phyloP scores from a whole-genome alignment of 2,888 invertebrate genomes.

The Diogma glabrata region DNA sequence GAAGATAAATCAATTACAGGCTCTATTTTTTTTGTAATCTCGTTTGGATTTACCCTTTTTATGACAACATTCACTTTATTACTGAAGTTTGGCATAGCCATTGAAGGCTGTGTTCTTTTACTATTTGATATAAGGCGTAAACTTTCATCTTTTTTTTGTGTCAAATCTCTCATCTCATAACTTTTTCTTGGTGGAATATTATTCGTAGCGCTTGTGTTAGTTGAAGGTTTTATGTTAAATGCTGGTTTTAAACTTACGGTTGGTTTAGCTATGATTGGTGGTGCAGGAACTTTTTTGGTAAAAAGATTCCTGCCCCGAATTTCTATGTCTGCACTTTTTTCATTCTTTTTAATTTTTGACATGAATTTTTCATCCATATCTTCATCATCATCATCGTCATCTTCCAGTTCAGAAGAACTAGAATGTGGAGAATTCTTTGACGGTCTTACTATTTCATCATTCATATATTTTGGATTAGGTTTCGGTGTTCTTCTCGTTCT shows the following conservation, averaged over 20 bases:
- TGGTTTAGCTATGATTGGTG: neutral
- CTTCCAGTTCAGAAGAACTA: slow-evolving; percentile 9
- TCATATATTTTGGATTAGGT: slow-evolving; percentile 35
- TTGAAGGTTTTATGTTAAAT: neutral
- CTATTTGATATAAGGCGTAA: too few species aligned
- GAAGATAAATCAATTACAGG: too few species aligned
- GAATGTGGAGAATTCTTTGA: slow-evolving; percentile 6
- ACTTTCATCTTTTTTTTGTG: neutral
- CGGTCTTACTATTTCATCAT: slow-evolving; percentile 28
- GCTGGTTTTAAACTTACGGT: neutral
- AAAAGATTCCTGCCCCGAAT: neutral
- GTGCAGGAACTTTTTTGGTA: neutral
- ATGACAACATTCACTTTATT: neutral
- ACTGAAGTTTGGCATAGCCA: too few species aligned
- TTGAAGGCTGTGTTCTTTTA: neutral
- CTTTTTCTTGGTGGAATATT: neutral
- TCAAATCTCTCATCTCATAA: slow-evolving; percentile 6
- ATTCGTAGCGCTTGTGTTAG: neutral
- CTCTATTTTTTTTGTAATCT: too few species aligned
- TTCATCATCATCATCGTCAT: slow-evolving; percentile 9
- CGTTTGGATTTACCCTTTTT: too few species aligned
- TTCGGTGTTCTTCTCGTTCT: slow-evolving; percentile 34
- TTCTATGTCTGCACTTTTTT: neutral
- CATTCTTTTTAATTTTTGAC: neutral
- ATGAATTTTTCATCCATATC: slow-evolving; percentile 10